Conservation (phyloP, 2,888 invertebrate genomes). For the Formica aserva region DNA sequence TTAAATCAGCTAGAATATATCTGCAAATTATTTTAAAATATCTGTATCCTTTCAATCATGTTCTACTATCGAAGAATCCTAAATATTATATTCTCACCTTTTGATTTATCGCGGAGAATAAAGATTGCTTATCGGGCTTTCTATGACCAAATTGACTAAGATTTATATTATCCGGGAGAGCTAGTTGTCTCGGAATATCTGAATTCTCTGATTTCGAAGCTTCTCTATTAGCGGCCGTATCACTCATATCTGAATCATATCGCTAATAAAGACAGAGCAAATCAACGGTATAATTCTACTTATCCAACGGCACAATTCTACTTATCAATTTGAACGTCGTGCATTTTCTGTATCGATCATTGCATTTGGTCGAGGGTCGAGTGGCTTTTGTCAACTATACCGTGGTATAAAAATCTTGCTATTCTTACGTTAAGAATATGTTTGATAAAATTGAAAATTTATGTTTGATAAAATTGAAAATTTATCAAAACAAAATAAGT, state of each 20-base stretch:
- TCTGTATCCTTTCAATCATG: neutral
- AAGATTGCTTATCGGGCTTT: slow-evolving; percentile 27
- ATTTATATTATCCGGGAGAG: neutral
- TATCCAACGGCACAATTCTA: slow-evolving; percentile 11
- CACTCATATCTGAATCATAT: slow-evolving; percentile 50
- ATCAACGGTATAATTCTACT: slow-evolving; percentile 3
- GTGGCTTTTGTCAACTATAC: slow-evolving; percentile 14
- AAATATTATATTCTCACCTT: slow-evolving; percentile 38
- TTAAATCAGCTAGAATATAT: neutral
- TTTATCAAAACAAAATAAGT: neutral
- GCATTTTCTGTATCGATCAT: slow-evolving; percentile 22
- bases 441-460: neutral
- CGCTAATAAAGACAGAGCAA: neutral
- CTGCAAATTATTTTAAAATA: neutral
- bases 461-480: neutral
- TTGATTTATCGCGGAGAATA: slow-evolving; percentile 24
- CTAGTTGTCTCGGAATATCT: neutral
- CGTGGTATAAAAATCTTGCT: neutral
- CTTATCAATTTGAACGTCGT: slow-evolving; percentile 50
- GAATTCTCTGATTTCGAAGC: slow-evolving; percentile 22
- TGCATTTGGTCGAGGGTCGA: neutral
- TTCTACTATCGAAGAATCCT: neutral
- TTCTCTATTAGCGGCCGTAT: slow-evolving; percentile 4
- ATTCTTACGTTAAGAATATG: neutral
- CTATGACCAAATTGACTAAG: neutral